Evolutionary conservation across 2,113 vertebrate species (phyloP).

Genomic region (Ursus arctos): DNA sequence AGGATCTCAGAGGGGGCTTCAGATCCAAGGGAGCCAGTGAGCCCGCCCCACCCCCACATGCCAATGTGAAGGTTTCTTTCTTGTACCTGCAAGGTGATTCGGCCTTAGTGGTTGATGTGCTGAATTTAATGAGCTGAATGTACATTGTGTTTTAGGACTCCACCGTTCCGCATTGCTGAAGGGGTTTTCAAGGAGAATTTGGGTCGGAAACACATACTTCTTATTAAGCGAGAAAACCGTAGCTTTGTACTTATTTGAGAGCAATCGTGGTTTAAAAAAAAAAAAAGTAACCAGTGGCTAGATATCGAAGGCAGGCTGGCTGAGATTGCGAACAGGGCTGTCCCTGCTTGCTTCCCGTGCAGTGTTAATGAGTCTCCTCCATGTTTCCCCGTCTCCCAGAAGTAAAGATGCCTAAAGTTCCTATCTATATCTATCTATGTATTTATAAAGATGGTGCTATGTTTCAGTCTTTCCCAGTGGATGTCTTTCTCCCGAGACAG

Average conservation of each 20-base stretch:
- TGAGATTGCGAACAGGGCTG: neutral
- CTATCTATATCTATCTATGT: too few species aligned
- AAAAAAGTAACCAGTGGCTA: neutral
- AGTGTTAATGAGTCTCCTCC: neutral
- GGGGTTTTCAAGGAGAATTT: neutral
- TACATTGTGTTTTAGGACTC: neutral
- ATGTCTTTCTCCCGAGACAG: constrained; percentile 43
- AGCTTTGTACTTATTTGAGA: neutral
- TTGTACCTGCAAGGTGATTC: neutral
- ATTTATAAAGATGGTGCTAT: neutral
- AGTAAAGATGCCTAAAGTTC: neutral
- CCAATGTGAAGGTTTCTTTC: neutral
- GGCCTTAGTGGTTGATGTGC: neutral
- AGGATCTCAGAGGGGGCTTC: neutral
- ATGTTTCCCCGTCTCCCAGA: neutral
- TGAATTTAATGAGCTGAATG: neutral
- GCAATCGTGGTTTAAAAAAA: neutral
- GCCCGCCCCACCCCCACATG: neutral
- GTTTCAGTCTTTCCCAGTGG: neutral
- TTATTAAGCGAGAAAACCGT: neutral
- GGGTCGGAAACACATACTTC: neutral
- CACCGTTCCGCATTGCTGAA: neutral
- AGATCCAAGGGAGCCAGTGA: neutral
- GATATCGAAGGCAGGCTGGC: neutral
- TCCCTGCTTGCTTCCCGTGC: neutral